Evolutionary conservation across 2,888 invertebrate species (phyloP).

Genomic region (Aspidapion aeneum): DNA sequence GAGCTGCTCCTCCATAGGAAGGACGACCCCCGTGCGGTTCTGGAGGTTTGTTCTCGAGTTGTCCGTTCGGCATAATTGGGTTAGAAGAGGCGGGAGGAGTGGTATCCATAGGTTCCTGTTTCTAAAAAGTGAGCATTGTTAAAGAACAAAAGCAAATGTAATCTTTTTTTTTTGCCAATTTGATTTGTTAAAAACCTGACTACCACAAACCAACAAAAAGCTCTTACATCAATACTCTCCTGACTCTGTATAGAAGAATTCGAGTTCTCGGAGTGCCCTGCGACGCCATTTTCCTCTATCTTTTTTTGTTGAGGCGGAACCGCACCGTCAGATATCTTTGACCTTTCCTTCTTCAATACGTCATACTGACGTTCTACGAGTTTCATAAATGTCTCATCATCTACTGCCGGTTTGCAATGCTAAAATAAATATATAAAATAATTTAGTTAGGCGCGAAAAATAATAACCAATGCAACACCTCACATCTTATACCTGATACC

Average conservation of each 20-base stretch:
- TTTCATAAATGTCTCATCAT: conserved; percentile 87
- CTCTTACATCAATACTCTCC: conserved; percentile 29
- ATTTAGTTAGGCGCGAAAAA: not conserved
- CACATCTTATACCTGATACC: no score
- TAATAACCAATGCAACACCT: no score
- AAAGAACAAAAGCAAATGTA: no score
- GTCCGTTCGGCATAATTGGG: not conserved
- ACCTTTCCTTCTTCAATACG: conserved; percentile 63
- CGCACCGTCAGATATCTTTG: conserved; percentile 51
- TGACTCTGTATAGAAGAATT: conserved; percentile 11
- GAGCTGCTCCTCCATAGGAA: not conserved
- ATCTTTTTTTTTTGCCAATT: no score
- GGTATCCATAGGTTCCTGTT: conserved; percentile 22
- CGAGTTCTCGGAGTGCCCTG: conserved; percentile 35
- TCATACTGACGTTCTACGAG: conserved; percentile 89
- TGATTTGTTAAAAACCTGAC: no score
- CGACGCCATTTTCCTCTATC: conserved; percentile 48
- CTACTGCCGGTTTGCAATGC: conserved; percentile 88
- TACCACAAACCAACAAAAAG: no score
- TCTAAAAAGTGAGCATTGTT: no score
- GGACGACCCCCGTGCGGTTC: not conserved
- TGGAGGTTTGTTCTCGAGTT: not conserved
- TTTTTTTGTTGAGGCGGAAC: conserved; percentile 45
- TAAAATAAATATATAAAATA: conserved; percentile 36
- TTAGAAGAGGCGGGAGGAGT: conserved; percentile 2